Percentiles rank a stretch among this genome's conserved stretches.
These are phyloP conservation scores for Bombus superbus DNA, from an alignment of 1,140 invertebrate species.

Conservation along the genomic window DNA sequence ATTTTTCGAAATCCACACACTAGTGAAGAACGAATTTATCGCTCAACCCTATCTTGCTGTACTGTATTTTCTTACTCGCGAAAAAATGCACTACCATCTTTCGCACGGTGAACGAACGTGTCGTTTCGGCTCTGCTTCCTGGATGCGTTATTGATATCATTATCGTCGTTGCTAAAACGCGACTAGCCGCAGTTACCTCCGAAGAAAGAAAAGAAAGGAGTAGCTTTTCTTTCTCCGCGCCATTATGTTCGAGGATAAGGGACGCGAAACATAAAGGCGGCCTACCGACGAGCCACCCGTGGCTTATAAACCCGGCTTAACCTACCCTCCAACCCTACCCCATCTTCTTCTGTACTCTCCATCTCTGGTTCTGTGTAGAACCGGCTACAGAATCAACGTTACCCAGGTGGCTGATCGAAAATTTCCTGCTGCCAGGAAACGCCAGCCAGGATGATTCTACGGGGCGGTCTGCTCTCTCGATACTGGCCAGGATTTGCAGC, in stretches of 20 bases:
- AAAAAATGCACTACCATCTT: neutral
- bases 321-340: constrained; percentile 23
- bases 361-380: neutral
- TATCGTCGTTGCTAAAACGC: constrained; percentile 38
- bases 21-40: too few species aligned
- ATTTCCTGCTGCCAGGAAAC: neutral
- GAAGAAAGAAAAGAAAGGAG: neutral
- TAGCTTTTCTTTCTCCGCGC: neutral
- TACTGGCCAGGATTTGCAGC: neutral
- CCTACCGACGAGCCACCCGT: constrained; percentile 60
- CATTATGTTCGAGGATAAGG: constrained; percentile 49
- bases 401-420: constrained; percentile 28
- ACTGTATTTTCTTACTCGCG: neutral
- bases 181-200: constrained; percentile 15
- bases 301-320: constrained; percentile 70
- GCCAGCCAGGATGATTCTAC: neutral
- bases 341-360: neutral
- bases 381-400: constrained; percentile 26
- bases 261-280: constrained; percentile 63
- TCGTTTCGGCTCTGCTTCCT: neutral
- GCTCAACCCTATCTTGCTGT: too few species aligned
- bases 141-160: constrained; percentile 40
- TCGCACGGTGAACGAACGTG: neutral
- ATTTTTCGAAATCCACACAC: too few species aligned
- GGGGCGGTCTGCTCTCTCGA: neutral